phyloP scores from a whole-genome alignment of 2,113 vertebrate genomes.

The Dascyllus trimaculatus region DNA sequence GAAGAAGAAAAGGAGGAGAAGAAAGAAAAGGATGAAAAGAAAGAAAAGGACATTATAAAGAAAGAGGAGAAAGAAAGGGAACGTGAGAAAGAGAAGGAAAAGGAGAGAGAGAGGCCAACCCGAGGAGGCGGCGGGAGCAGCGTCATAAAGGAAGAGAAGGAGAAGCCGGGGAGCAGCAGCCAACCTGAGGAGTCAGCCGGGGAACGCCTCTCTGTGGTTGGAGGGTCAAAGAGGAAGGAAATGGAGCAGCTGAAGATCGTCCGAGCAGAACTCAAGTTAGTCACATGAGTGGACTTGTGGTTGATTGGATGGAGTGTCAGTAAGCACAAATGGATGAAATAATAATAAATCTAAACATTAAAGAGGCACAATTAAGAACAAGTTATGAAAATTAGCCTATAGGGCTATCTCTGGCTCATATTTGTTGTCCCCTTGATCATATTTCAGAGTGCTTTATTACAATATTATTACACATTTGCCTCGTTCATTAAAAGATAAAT shows the following conservation, averaged over 20 bases:
- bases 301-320: background rate
- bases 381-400: too few relatives aligned
- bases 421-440: too few relatives aligned
- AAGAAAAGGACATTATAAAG: conserved; percentile 85
- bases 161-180: conserved; percentile 77
- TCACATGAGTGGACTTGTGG: background rate
- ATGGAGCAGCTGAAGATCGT: conserved; percentile 93
- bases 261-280: conserved; percentile 93
- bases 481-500: too few relatives aligned
- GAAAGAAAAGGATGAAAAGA: conserved; percentile 88
- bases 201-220: conserved; percentile 80
- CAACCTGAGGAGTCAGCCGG: conserved; percentile 77
- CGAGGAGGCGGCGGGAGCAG: conserved; percentile 70
- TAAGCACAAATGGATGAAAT: background rate
- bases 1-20: conserved; percentile 91
- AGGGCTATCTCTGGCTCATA: too few relatives aligned
- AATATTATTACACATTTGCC: too few relatives aligned
- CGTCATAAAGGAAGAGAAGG: conserved; percentile 82
- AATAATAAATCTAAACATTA: too few relatives aligned
- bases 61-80: conserved; percentile 90
- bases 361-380: too few relatives aligned
- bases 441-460: too few relatives aligned
- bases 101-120: conserved; percentile 88
- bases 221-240: conserved; percentile 87
- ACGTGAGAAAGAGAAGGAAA: conserved; percentile 82